Conservation (phyloP, 2,888 invertebrate species). For the Ptycholaimellus sp. region DNA sequence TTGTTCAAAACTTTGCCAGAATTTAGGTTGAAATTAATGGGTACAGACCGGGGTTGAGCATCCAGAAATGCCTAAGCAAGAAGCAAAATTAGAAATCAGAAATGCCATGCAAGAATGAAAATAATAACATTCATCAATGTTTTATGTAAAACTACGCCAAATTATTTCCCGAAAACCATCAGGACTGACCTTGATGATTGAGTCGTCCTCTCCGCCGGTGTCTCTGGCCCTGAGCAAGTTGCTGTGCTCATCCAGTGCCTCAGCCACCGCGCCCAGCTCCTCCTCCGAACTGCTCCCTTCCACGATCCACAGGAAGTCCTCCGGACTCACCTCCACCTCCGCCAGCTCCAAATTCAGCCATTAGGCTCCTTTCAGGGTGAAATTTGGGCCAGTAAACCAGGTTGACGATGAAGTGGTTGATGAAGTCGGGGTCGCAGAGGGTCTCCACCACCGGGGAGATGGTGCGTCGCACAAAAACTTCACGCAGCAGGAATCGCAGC, state of each 20-base stretch:
- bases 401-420: constrained; percentile 66
- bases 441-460: constrained; percentile 46
- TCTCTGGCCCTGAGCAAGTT: constrained; percentile 48
- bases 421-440: constrained; percentile 64
- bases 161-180: too few species aligned
- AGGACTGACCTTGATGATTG: too few species aligned
- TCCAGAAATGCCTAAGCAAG: too few species aligned
- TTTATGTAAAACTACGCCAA: too few species aligned
- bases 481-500: constrained; percentile 42
- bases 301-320: constrained; percentile 57
- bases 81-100: too few species aligned
- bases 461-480: constrained; percentile 43
- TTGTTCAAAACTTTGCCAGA: too few species aligned
- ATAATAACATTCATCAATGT: too few species aligned
- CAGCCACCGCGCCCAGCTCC: constrained; percentile 54
- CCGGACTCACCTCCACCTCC: constrained; percentile 49
- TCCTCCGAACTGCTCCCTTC: constrained; percentile 52
- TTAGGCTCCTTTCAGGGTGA: too few species aligned
- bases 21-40: too few species aligned
- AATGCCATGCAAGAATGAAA: too few species aligned
- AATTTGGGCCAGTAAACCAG: constrained; percentile 50
- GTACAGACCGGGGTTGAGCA: too few species aligned
- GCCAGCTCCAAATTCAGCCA: constrained; percentile 43
- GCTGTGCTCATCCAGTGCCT: constrained; percentile 55
- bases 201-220: constrained; percentile 56